Conservation (phyloP, 2,888 invertebrate species). For the Netelia virgata region DNA sequence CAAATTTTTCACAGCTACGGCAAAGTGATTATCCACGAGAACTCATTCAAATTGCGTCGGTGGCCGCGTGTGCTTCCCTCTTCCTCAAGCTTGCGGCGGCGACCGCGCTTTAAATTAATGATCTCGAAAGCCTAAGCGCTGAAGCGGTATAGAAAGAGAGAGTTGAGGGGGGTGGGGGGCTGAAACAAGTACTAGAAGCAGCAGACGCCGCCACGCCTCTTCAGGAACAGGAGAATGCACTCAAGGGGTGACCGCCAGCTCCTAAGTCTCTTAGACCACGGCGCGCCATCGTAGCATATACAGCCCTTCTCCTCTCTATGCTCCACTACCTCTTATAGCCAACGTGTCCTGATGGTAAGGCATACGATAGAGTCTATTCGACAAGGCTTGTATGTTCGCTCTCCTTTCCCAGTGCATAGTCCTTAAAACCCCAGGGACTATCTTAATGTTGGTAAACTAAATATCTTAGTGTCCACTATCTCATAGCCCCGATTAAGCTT, state of each 20-base stretch:
- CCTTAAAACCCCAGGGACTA: slow-evolving; percentile 75
- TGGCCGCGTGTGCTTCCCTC: slow-evolving; percentile 43
- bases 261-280: slow-evolving; percentile 84
- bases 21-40: slow-evolving; percentile 66
- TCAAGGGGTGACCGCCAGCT: slow-evolving; percentile 84
- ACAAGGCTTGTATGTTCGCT: slow-evolving; percentile 31
- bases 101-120: slow-evolving; percentile 83
- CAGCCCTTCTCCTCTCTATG: slow-evolving; percentile 59
- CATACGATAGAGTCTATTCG: slow-evolving; percentile 36
- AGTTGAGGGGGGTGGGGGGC: slow-evolving; percentile 24
- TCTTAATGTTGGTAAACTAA: slow-evolving; percentile 82
- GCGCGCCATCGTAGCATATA: slow-evolving; percentile 75
- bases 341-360: slow-evolving; percentile 32
- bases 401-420: slow-evolving; percentile 12
- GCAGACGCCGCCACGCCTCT: slow-evolving; percentile 64
- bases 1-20: slow-evolving; percentile 25
- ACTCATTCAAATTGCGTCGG: slow-evolving; percentile 67
- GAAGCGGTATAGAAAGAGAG: slow-evolving; percentile 65
- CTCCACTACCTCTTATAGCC: slow-evolving; percentile 35
- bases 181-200: slow-evolving; percentile 43
- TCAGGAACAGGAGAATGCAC: slow-evolving; percentile 84
- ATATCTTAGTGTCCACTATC: slow-evolving; percentile 82
- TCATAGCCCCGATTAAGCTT: slow-evolving; percentile 72
- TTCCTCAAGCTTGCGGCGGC: slow-evolving; percentile 67
- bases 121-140: slow-evolving; percentile 83